Base-by-base conservation (phyloP, 2,888 invertebrate genomes). In the Crocallis elinguaria region DNA sequence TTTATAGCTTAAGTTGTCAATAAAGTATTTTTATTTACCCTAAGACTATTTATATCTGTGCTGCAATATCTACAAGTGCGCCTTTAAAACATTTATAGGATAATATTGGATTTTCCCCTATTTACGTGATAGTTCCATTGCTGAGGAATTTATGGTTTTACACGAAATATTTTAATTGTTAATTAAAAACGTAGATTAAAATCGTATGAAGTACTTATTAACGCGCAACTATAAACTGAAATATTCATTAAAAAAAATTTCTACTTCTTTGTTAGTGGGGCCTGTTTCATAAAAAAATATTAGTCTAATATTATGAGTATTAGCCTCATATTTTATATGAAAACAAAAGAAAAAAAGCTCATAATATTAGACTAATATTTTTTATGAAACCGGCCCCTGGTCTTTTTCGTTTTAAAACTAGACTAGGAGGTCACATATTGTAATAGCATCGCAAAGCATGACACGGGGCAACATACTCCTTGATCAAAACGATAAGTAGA, bases 401-500 rank as follows among this genome's bases (percentile, higher is more conserved):
- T 29, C 3, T 17, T 57, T 57, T 36, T 4, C 1, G 48, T 54
- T 37, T 30, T 23, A 17, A 21, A 19, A 25, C 16, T 38, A 9
- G 19, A 51, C 16, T 64, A 62, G 41, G 66, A 57, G 62, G 64
- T 53, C 55, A 61, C 52, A 57, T 49, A 46, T 43, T 46, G 56
- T 62, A 46, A 46, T 60, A 64, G 61, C 66, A 62, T 29, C n/a
- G n/a, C n/a, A n/a, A 52, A 57, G 53, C 64, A 60, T 57, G 51
- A 54, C 59, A 62, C 48, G 54, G 52, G 39, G 52, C 50, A 49
- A 51, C 64, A 65, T 76, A 69, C 71, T 78, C 82, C 88, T 88
- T 83, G 87, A 89, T 88, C 83, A 80, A 73, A 44, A 67, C 77
- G 86, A 88, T 87, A 88, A 87, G 83, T 83, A 78, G 67, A 72